Percentiles rank a stretch among this genome's conserved stretches.
Evolutionary conservation across 2,888 invertebrate genomes (phyloP).

Genomic region (Chloroclysta siterata): DNA sequence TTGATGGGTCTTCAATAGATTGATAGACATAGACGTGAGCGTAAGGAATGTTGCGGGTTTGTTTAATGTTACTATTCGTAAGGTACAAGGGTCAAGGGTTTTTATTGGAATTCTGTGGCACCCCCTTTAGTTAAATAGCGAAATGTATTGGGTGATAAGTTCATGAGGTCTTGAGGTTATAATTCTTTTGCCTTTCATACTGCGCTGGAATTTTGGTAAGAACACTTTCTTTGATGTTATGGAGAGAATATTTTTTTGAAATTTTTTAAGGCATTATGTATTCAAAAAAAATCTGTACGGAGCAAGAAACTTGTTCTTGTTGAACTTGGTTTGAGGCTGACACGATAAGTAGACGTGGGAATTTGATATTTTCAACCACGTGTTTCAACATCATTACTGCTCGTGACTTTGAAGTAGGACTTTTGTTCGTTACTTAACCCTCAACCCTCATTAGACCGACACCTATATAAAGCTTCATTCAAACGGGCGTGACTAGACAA

Average conservation of each 20-base stretch:
- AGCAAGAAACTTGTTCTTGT: too few species aligned
- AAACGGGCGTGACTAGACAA: not conserved
- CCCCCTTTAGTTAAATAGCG: conserved; percentile 29
- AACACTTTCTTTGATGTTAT: not conserved
- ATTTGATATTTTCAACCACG: conserved; percentile 2
- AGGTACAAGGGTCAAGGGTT: conserved; percentile 19
- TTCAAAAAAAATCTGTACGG: not conserved
- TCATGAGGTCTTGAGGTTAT: conserved; percentile 24
- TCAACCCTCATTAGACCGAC: conserved; percentile 19
- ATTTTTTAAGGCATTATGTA: not conserved
- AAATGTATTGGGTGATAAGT: conserved; percentile 32
- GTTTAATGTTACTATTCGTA: conserved; percentile 33
- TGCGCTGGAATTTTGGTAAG: conserved; percentile 3
- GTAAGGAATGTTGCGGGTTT: conserved; percentile 48
- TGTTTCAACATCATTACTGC: conserved; percentile 1
- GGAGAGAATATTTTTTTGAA: not conserved
- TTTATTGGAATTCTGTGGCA: conserved; percentile 34
- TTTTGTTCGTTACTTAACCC: conserved; percentile 7
- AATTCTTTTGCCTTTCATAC: conserved; percentile 25
- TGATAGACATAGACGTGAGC: conserved; percentile 47
- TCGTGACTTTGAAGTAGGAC: conserved; percentile 8
- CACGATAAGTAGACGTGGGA: not conserved
- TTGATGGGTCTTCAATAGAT: conserved; percentile 50
- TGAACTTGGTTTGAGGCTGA: not conserved
- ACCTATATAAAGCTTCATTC: not conserved